phyloP scores from a whole-genome alignment of 1,140 invertebrate genomes.

The Orius insidiosus region DNA sequence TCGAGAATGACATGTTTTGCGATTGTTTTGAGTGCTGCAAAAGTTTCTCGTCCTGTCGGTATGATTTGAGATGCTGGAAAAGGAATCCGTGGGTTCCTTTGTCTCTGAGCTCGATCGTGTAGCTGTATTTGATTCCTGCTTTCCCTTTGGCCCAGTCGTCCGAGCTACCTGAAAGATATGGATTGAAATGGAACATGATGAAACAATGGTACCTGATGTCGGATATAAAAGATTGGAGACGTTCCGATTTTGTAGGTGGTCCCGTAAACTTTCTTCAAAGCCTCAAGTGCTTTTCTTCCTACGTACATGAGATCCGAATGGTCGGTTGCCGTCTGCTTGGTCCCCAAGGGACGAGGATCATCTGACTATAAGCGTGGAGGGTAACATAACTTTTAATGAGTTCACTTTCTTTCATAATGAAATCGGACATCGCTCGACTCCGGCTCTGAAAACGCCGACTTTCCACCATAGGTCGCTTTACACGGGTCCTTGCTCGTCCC shows the following conservation, averaged over 20 bases:
- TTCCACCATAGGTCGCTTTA: constrained; percentile 78
- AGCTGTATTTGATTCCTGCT: constrained; percentile 71
- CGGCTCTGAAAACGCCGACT: constrained; percentile 73
- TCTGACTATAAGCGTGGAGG: constrained; percentile 78
- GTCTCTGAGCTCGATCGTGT: constrained; percentile 75
- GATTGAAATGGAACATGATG: too few species aligned
- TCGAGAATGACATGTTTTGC: constrained; percentile 26
- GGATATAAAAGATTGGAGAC: constrained; percentile 58
- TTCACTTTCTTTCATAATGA: constrained; percentile 31
- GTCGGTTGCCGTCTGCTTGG: constrained; percentile 45
- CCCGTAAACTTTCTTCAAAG: constrained; percentile 47
- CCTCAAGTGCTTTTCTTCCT: constrained; percentile 48
- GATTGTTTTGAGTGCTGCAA: constrained; percentile 58
- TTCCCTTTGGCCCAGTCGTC: constrained; percentile 81
- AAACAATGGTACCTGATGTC: too few species aligned
- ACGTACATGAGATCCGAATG: constrained; percentile 50
- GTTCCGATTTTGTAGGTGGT: constrained; percentile 54
- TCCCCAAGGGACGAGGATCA: constrained; percentile 75
- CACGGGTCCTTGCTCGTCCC: constrained; percentile 80
- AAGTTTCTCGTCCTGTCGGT: constrained; percentile 64
- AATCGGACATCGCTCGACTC: constrained; percentile 64
- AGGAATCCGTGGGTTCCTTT: constrained; percentile 74
- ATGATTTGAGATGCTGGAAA: constrained; percentile 65
- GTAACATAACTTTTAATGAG: constrained; percentile 54
- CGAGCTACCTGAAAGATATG: too few species aligned